Percentiles rank a stretch among this genome's conserved stretches.
Evolutionary conservation across 2,113 vertebrate genomes (phyloP).

Genomic region (Chiloscyllium plagiosum): DNA sequence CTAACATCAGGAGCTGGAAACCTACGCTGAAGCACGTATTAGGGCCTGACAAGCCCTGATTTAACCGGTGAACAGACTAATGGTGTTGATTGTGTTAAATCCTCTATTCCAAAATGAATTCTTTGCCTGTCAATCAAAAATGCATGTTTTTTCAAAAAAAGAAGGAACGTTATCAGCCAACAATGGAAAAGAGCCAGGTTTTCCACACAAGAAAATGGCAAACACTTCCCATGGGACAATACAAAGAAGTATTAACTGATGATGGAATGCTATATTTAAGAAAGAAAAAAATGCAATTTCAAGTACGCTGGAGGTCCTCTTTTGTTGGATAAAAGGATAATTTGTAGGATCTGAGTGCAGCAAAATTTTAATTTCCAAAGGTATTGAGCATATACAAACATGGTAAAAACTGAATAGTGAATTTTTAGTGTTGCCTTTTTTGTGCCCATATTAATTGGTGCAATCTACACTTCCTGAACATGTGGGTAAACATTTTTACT

Average conservation of each 20-base stretch:
- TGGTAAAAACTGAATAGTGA: not conserved
- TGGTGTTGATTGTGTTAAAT: not conserved
- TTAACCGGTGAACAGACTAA: not conserved
- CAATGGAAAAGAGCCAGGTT: slow-evolving; percentile 40
- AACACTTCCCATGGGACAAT: slow-evolving; percentile 24
- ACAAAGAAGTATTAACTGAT: not conserved
- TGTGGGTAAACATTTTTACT: not conserved
- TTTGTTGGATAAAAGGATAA: not conserved
- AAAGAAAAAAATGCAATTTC: not conserved
- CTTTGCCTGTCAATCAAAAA: not conserved
- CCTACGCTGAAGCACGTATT: not conserved
- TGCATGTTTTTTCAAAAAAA: not conserved
- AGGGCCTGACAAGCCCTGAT: not conserved
- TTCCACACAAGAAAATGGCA: slow-evolving; percentile 43
- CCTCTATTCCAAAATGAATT: not conserved
- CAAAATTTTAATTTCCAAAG: not conserved
- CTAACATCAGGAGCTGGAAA: not conserved
- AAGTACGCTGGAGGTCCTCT: not conserved
- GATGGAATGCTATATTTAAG: not conserved
- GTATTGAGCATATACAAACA: not conserved
- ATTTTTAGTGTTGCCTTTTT: not conserved
- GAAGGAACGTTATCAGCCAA: not conserved
- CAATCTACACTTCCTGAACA: not conserved
- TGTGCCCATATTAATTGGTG: not conserved
- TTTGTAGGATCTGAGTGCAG: not conserved